Percentiles rank a stretch among this genome's conserved stretches.
These are phyloP conservation scores for Trissonchulus sp. DNA, from an alignment of 2,888 invertebrate genomes.

Conservation along the genomic window DNA sequence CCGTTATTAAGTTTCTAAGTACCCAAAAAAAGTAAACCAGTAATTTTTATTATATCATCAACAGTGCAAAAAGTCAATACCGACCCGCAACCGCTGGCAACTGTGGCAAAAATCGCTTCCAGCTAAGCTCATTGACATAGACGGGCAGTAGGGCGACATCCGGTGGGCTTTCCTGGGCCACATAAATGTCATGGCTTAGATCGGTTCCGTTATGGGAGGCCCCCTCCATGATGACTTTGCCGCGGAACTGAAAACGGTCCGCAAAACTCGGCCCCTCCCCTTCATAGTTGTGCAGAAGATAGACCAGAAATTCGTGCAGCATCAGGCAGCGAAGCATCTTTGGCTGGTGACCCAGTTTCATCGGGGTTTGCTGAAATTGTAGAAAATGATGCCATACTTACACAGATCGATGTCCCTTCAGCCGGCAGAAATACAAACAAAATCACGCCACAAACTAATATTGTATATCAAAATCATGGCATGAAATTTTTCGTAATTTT, in stretches of 20 bases:
- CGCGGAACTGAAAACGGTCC: not conserved
- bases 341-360: not conserved
- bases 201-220: not conserved
- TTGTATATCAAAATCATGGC: no score
- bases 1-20: no score
- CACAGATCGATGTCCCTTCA: no score
- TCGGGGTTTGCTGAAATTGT: not conserved
- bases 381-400: no score
- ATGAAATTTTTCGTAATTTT: no score
- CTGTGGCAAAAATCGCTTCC: conserved; percentile 27
- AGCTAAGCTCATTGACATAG: conserved; percentile 18
- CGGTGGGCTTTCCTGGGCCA: not conserved
- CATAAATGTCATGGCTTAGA: not conserved
- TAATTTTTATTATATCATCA: no score
- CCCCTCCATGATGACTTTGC: not conserved
- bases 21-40: no score
- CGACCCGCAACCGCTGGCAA: conserved; percentile 15
- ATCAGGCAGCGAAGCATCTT: not conserved
- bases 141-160: not conserved
- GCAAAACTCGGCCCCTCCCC: conserved; percentile 19
- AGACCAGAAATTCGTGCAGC: conserved; percentile 20
- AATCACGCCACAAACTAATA: no score
- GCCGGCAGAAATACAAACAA: no score
- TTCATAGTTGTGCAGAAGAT: conserved; percentile 7
- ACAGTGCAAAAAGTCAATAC: no score